Evolutionary conservation across 2,113 vertebrate genomes (phyloP).

Genomic region (Bagarius yarrelli): DNA sequence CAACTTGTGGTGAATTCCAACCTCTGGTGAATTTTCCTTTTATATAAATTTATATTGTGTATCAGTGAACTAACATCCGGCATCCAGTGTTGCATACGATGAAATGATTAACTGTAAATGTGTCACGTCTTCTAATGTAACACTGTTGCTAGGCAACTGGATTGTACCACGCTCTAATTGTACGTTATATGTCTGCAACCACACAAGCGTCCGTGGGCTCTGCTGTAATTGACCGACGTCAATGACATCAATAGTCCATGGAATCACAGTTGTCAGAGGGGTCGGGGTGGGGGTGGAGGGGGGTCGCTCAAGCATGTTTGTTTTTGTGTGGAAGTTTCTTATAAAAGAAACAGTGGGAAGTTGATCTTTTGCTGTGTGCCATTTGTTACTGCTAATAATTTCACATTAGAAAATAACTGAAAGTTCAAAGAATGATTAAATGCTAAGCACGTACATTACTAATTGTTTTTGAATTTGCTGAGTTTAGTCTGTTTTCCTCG

Average conservation of each 20-base stretch:
- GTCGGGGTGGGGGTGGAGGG: background rate
- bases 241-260: background rate
- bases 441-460: background rate
- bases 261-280: too few relatives aligned
- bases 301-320: background rate
- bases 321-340: background rate
- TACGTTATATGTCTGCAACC: background rate
- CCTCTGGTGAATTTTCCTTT: too few relatives aligned
- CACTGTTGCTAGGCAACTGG: background rate
- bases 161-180: background rate
- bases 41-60: background rate
- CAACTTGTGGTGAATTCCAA: background rate
- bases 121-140: background rate
- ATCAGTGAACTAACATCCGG: background rate
- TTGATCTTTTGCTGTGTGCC: too few relatives aligned
- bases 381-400: slow-evolving; percentile 9
- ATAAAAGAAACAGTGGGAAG: background rate
- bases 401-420: background rate
- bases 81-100: background rate
- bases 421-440: background rate
- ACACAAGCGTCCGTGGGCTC: background rate
- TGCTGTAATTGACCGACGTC: background rate
- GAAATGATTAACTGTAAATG: slow-evolving; percentile 9
- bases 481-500: background rate
- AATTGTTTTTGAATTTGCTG: background rate